These are phyloP conservation scores for Indicator maculatus DNA, from an alignment of 2,113 vertebrate species.

Conservation along the genomic window DNA sequence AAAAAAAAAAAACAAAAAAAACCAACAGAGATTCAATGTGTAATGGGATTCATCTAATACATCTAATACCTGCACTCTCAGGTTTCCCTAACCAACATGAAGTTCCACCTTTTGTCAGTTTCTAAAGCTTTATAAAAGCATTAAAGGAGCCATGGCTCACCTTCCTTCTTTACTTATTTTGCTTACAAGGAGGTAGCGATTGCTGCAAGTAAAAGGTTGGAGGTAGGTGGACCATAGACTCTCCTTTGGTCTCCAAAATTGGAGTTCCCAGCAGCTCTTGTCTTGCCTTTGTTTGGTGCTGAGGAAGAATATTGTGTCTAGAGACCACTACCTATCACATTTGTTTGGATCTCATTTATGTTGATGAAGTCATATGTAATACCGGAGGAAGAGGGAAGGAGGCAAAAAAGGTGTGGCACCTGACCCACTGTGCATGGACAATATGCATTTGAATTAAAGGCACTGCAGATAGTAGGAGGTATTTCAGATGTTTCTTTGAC, in stretches of 20 bases:
- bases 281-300: background rate
- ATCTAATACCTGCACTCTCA: background rate
- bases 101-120: background rate
- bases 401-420: background rate
- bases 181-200: background rate
- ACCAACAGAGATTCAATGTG: too few species aligned
- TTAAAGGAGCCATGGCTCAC: background rate
- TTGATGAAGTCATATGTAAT: background rate
- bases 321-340: background rate
- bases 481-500: background rate
- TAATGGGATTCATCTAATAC: background rate
- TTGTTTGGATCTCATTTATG: background rate
- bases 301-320: background rate
- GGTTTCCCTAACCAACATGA: background rate
- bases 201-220: background rate
- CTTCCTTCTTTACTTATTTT: background rate
- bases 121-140: background rate
- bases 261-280: background rate
- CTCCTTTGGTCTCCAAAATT: background rate
- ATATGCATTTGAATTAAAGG: background rate
- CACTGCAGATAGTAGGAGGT: background rate
- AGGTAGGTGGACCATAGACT: background rate
- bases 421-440: background rate
- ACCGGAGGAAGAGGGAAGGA: background rate
- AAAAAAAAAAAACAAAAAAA: too few species aligned